Conservation (phyloP, 2,888 invertebrate genomes). For the Monoplex corrugatus region DNA sequence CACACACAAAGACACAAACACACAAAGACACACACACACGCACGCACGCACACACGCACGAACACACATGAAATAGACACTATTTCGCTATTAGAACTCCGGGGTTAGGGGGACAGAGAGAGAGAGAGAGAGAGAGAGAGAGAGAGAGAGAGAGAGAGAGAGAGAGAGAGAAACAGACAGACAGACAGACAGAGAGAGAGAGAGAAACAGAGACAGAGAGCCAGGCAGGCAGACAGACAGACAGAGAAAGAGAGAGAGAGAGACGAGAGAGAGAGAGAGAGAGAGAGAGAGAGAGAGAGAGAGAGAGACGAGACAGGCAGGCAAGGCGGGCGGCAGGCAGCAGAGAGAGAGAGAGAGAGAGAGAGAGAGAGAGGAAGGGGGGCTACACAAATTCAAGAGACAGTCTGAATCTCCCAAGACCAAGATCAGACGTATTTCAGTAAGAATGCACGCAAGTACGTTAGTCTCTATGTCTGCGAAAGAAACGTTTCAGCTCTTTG, state of each 20-base stretch:
- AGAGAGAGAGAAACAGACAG: not conserved
- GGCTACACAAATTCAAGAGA: not conserved
- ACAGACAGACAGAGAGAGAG: not conserved
- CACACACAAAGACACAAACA: not conserved
- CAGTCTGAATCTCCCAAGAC: too few species aligned
- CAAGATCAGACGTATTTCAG: too few species aligned
- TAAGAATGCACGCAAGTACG: too few species aligned
- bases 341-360: not conserved
- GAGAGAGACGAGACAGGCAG: not conserved
- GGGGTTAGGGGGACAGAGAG: not conserved
- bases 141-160: not conserved
- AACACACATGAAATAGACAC: not conserved
- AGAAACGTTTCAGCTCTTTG: too few species aligned
- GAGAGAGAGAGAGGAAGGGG: not conserved
- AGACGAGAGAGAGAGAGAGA: not conserved
- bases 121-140: not conserved
- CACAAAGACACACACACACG: not conserved
- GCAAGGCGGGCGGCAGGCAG: not conserved
- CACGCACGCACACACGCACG: not conserved
- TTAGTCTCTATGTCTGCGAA: too few species aligned
- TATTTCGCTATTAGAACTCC: not conserved
- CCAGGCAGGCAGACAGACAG: not conserved
- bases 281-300: too few species aligned
- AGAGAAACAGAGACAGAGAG: not conserved
- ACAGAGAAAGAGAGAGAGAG: not conserved